Evolutionary conservation across 2,888 invertebrate species (phyloP).

Genomic region (Orchestes rusci): DNA sequence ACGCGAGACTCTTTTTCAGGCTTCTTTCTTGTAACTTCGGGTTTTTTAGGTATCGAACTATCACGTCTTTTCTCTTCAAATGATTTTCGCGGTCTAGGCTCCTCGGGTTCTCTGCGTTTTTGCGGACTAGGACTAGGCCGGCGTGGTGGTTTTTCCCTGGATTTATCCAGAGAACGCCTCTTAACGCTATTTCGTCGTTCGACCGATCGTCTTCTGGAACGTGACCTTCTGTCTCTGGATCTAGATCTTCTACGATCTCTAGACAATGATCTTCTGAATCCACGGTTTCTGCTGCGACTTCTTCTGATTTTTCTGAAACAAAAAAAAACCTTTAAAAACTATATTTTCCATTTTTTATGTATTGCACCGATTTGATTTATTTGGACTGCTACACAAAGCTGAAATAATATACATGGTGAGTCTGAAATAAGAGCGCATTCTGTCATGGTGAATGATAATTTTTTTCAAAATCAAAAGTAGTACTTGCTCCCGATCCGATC

Average conservation of each 20-base stretch:
- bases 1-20: conserved; percentile 29
- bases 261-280: conserved; percentile 35
- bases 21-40: background rate
- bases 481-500: too few relatives aligned
- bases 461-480: too few relatives aligned
- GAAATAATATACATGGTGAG: too few relatives aligned
- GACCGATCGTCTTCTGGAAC: conserved; percentile 39
- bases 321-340: too few relatives aligned
- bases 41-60: background rate
- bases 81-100: conserved; percentile 34
- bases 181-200: conserved; percentile 35
- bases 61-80: conserved; percentile 30
- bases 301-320: conserved; percentile 34
- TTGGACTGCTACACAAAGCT: too few relatives aligned
- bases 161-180: conserved; percentile 41
- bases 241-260: conserved; percentile 31
- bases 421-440: too few relatives aligned
- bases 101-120: conserved; percentile 37
- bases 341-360: too few relatives aligned
- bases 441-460: too few relatives aligned
- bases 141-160: conserved; percentile 34
- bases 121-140: conserved; percentile 40
- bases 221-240: conserved; percentile 41
- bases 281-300: conserved; percentile 40
- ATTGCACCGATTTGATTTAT: too few relatives aligned